Percentiles rank a stretch among this genome's conserved stretches.
phyloP scores from a whole-genome alignment of 2,797 vertebrate genomes.

The Dendrocincla tyrannina region DNA sequence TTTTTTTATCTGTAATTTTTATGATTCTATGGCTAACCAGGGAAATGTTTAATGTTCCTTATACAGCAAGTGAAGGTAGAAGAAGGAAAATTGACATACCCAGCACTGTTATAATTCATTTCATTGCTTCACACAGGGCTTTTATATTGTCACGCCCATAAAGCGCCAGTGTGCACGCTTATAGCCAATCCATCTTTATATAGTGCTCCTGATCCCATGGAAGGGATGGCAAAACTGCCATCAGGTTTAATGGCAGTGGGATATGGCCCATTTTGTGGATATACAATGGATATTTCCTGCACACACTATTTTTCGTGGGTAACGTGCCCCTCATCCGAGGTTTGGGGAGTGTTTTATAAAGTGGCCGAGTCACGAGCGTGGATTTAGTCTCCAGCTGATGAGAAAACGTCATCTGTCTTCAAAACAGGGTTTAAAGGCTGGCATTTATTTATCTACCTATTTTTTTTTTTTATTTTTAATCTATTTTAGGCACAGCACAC shows the following conservation, averaged over 20 bases:
- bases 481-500: neutral
- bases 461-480: neutral
- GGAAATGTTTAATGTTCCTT: conserved; percentile 57
- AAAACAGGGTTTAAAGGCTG: neutral
- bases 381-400: neutral
- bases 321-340: neutral
- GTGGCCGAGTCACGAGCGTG: neutral
- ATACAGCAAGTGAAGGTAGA: conserved; percentile 15
- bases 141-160: conserved; percentile 60
- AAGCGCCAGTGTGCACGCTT: conserved; percentile 15
- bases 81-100: conserved; percentile 51
- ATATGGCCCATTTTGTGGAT: conserved; percentile 61
- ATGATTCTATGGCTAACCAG: conserved; percentile 36
- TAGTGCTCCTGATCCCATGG: conserved; percentile 50
- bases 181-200: conserved; percentile 62
- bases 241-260: conserved; percentile 48
- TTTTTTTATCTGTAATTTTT: conserved; percentile 54
- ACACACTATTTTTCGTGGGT: neutral
- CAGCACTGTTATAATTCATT: conserved; percentile 50
- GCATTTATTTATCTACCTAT: neutral
- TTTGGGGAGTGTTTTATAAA: neutral
- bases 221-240: conserved; percentile 54
- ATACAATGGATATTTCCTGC: conserved; percentile 47
- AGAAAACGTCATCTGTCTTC: neutral
- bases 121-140: conserved; percentile 46